Evolutionary conservation across 2,888 invertebrate genomes (phyloP), one percentile per base, ranked within the genome.

Genomic region (Abrostola triplasia): DNA sequence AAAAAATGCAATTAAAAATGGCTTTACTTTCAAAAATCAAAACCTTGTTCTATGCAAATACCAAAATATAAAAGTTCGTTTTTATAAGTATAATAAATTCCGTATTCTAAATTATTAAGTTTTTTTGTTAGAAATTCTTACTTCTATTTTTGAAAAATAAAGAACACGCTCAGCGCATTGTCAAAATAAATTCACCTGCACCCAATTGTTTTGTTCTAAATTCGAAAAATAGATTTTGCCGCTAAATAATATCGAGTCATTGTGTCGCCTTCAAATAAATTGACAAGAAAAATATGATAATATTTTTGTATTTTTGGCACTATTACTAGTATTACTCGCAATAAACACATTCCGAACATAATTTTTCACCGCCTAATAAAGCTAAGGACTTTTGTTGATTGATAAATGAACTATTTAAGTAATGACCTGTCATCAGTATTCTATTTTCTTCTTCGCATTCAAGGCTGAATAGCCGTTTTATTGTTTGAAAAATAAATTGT

Each of bases 341-440:
- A 63, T 56, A 74, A 56, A 67, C 51, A 38, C 35, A 57, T 67
- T 57, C 8, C 64, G 64, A 51, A n/a, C 13, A 53, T 48, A 74
- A 70, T 74, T 68, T 80, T 69, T 70, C 57, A 49, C 41, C 57
- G 38, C 13, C 9, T 38, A 63, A 64, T 66, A 59, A 40, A 61
- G 52, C 36, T 64, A 59, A 52, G 51, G 51, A 40, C 62, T 36
- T 53, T 59, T 61, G 68, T 66, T 49, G 70, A 65, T 55, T 68
- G 66, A 75, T 66, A 67, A 70, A 79, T 80, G 56, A 58, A 59
- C 64, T 59, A 44, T 49, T 62, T 55, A 53, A 58, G 55, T 72
- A 70, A 77, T 51, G 54, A 67, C 24, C 67, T 68, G 67, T 64
- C 65, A 68, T 38, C 68, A 64, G 63, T 53, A 57, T 44, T 44